Percentiles rank a stretch among this genome's conserved stretches.
Evolutionary conservation across 2,888 invertebrate genomes (phyloP).

Genomic region (Pedicia rivosa): DNA sequence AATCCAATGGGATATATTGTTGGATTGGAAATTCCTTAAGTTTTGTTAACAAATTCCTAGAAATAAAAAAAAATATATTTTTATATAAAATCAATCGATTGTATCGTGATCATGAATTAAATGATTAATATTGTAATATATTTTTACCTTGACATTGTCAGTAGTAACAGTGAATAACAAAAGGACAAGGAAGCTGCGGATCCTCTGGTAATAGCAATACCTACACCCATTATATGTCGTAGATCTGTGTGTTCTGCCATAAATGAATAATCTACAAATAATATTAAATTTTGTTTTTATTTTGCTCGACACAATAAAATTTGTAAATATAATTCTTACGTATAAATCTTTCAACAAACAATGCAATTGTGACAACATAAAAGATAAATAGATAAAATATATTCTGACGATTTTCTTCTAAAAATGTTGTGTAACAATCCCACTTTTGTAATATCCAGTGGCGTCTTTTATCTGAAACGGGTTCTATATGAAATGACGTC

Average conservation of each 20-base stretch:
- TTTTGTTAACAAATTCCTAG: constrained; percentile 82
- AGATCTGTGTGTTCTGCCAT: constrained; percentile 93
- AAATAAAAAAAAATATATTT: too few relatives aligned
- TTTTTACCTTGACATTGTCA: constrained; percentile 97
- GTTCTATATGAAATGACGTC: constrained; percentile 86
- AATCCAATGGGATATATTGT: constrained; percentile 85
- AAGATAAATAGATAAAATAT: constrained; percentile 90
- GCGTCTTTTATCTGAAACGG: constrained; percentile 51
- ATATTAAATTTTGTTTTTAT: neutral
- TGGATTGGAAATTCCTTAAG: constrained; percentile 87
- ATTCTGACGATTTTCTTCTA: constrained; percentile 92
- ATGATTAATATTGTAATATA: constrained; percentile 19
- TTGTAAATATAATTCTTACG: constrained; percentile 38
- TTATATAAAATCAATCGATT: too few relatives aligned
- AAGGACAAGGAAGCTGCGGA: constrained; percentile 90
- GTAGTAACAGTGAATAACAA: constrained; percentile 75
- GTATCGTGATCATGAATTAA: constrained; percentile 36
- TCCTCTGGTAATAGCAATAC: constrained; percentile 87
- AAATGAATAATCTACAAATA: constrained; percentile 67
- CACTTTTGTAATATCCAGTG: constrained; percentile 63
- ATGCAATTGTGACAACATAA: constrained; percentile 81
- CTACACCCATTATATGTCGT: constrained; percentile 92
- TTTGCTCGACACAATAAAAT: neutral
- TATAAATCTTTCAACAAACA: constrained; percentile 91
- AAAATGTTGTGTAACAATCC: constrained; percentile 75